A percentile compares a stretch with the other conserved stretches of the same genome.
Conservation (phyloP, 2,113 vertebrate species). For the Tylochromis polylepis region DNA sequence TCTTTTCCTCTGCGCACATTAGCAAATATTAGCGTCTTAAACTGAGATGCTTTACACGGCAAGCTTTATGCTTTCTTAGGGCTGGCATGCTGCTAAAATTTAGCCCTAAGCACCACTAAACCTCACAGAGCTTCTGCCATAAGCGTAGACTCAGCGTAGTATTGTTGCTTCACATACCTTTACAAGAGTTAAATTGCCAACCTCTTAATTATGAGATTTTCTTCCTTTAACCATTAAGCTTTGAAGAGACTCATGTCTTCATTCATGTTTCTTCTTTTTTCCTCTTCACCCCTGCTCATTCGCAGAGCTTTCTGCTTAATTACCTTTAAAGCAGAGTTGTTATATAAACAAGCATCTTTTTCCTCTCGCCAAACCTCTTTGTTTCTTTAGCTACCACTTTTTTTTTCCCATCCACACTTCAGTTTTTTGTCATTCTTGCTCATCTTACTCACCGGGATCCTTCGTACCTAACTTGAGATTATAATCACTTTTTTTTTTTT, state of each 20-base stretch:
- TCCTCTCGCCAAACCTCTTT: background rate
- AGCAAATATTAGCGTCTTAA: background rate
- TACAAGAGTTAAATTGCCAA: background rate
- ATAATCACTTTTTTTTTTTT: background rate
- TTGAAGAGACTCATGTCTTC: background rate
- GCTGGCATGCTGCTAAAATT: background rate
- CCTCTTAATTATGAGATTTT: background rate
- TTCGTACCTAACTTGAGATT: background rate
- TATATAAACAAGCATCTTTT: background rate
- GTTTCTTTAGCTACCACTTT: background rate
- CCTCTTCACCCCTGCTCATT: conserved; percentile 33
- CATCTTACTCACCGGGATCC: background rate
- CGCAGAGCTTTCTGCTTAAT: conserved; percentile 24
- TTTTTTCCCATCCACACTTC: background rate
- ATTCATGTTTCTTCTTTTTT: background rate
- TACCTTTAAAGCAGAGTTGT: conserved; percentile 11
- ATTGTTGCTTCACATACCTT: background rate
- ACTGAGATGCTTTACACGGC: background rate
- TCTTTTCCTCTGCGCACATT: background rate
- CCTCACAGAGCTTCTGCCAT: background rate
- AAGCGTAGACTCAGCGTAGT: background rate
- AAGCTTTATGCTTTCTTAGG: background rate
- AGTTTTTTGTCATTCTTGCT: background rate
- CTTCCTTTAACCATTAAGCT: background rate
- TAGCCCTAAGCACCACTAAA: background rate